Percentiles rank a stretch among this genome's conserved stretches.
Evolutionary conservation across 2,888 invertebrate genomes (phyloP).

Genomic region (Spisula subtruncata): DNA sequence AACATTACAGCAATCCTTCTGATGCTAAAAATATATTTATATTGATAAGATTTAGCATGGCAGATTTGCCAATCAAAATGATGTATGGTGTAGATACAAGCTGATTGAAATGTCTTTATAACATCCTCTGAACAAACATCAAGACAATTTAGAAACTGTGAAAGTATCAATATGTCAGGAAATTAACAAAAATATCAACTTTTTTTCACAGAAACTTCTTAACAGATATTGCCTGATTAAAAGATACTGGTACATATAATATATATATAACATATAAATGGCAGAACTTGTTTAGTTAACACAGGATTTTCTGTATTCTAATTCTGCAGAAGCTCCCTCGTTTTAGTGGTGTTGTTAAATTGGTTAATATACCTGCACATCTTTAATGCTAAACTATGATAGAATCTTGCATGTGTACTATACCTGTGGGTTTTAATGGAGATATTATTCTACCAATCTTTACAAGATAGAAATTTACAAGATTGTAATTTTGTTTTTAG

Average conservation of each 20-base stretch:
- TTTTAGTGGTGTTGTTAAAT: neutral
- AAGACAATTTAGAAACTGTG: neutral
- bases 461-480: too few species aligned
- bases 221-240: neutral
- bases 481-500: too few species aligned
- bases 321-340: neutral
- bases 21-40: slow-evolving; percentile 24
- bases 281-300: neutral
- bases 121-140: neutral
- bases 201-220: neutral
- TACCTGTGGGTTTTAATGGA: too few species aligned
- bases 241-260: neutral
- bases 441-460: too few species aligned
- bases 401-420: neutral
- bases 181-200: neutral
- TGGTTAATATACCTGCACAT: neutral
- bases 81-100: slow-evolving; percentile 1
- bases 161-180: neutral
- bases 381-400: neutral
- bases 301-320: neutral
- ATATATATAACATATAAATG: neutral
- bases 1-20: neutral
- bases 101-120: slow-evolving; percentile 14
- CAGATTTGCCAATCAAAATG: slow-evolving; percentile 5
- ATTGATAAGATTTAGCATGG: neutral